A percentile compares a stretch with the other conserved stretches of the same genome.
Evolutionary conservation across 1,140 invertebrate species (phyloP).

Genomic region (Gonatopus flavifemur): DNA sequence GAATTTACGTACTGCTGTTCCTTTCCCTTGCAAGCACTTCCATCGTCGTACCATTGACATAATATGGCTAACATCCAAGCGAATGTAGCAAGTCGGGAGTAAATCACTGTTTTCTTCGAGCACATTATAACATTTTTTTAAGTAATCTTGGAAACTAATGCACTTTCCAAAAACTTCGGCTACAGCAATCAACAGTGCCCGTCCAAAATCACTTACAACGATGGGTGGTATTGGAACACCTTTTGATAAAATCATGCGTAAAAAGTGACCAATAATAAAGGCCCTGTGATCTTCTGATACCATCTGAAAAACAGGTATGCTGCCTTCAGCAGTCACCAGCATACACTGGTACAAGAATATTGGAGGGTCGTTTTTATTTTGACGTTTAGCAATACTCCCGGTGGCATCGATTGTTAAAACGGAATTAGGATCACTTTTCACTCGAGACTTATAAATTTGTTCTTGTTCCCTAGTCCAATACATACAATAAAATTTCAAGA

Average conservation of each 20-base stretch:
- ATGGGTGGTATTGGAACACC: constrained; percentile 8
- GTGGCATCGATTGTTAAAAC: constrained; percentile 17
- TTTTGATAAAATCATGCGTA: constrained; percentile 12
- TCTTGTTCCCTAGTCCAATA: constrained; percentile 17
- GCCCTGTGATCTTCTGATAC: constrained; percentile 16
- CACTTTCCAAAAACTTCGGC: constrained; percentile 16
- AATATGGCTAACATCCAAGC: constrained; percentile 16
- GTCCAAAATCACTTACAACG: constrained; percentile 14
- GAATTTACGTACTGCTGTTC: constrained; percentile 6
- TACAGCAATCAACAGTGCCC: constrained; percentile 12
- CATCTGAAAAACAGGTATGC: constrained; percentile 22
- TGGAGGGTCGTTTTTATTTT: not conserved
- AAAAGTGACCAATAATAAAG: constrained; percentile 11
- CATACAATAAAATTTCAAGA: not conserved
- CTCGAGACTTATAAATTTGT: constrained; percentile 17
- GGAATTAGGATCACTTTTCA: constrained; percentile 13
- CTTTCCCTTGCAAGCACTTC: constrained; percentile 6
- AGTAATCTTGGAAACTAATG: constrained; percentile 8
- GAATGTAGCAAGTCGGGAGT: constrained; percentile 11
- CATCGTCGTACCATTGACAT: constrained; percentile 12
- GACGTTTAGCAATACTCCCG: constrained; percentile 11
- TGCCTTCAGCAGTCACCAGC: constrained; percentile 12
- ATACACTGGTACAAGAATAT: constrained; percentile 21
- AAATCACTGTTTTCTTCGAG: not conserved
- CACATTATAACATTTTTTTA: constrained; percentile 15